Conservation (phyloP, 2,797 vertebrate species). For the Tauraco hartlaubi region DNA sequence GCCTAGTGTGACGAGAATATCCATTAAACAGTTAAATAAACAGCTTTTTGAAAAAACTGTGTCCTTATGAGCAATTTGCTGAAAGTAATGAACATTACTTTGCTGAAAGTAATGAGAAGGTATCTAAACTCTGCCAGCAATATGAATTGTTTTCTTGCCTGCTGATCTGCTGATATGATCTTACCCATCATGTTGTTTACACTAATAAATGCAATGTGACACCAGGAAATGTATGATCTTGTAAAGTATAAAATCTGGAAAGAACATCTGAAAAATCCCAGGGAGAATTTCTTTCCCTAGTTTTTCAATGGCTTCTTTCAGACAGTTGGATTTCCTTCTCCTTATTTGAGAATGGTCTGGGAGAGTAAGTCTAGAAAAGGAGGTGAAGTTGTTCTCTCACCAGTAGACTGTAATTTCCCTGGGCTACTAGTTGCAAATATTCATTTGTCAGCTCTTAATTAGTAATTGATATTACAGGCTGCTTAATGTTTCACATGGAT, state of each 20-base stretch:
- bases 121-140: conserved; percentile 5
- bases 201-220: neutral
- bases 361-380: neutral
- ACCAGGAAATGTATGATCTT: neutral
- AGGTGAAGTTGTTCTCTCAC: neutral
- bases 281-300: neutral
- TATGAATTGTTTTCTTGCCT: conserved; percentile 23
- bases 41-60: neutral
- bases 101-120: conserved; percentile 22
- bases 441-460: neutral
- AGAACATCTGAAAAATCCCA: neutral
- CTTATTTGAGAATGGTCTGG: neutral
- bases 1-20: conserved; percentile 21
- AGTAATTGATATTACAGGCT: conserved; percentile 5
- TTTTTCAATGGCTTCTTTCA: neutral
- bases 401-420: neutral
- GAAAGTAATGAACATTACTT: neutral
- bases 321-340: neutral
- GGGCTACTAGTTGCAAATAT: neutral
- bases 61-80: neutral
- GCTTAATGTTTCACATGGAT: neutral
- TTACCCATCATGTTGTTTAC: neutral
- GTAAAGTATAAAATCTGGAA: neutral
- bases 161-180: neutral
- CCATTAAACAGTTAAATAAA: conserved; percentile 22